Percentiles rank a stretch among this genome's conserved stretches.
Conservation (phyloP, 2,888 invertebrate genomes). For the Calameuta idolon region DNA sequence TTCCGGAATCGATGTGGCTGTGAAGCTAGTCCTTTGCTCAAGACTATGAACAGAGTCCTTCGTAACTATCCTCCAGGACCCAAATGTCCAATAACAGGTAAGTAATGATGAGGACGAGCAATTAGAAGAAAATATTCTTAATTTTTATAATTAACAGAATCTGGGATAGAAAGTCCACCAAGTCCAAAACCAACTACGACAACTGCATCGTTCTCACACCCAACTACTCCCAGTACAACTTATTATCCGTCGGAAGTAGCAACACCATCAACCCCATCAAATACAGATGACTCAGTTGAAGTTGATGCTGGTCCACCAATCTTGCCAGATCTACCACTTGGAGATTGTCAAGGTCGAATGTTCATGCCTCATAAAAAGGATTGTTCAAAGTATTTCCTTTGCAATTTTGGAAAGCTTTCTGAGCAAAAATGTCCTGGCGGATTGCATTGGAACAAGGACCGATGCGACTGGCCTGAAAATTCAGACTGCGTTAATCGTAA, state of each 20-base stretch:
- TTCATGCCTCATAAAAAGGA: conserved; percentile 76
- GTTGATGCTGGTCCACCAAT: conserved; percentile 47
- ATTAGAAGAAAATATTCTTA: not conserved
- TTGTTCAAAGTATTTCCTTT: conserved; percentile 84
- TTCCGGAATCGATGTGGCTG: conserved; percentile 85
- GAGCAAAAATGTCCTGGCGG: conserved; percentile 80
- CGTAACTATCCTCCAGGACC: conserved; percentile 78
- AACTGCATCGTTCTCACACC: conserved; percentile 17
- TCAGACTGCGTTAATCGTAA: conserved; percentile 69
- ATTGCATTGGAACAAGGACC: conserved; percentile 82
- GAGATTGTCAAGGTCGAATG: conserved; percentile 70
- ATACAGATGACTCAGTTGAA: conserved; percentile 51
- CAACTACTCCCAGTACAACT: conserved; percentile 15
- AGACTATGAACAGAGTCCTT: conserved; percentile 84
- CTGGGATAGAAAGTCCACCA: not conserved
- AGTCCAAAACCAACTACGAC: conserved; percentile 22
- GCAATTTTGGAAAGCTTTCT: conserved; percentile 79
- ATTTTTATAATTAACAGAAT: not conserved
- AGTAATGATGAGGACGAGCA: not conserved
- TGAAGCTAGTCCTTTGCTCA: conserved; percentile 83
- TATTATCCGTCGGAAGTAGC: not conserved
- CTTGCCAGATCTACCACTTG: conserved; percentile 45
- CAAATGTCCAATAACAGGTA: conserved; percentile 70
- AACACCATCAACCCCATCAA: conserved; percentile 27
- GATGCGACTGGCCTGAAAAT: conserved; percentile 86